Evolutionary conservation across 1,140 invertebrate genomes (phyloP).

Genomic region (Tetraneura akinire): DNA sequence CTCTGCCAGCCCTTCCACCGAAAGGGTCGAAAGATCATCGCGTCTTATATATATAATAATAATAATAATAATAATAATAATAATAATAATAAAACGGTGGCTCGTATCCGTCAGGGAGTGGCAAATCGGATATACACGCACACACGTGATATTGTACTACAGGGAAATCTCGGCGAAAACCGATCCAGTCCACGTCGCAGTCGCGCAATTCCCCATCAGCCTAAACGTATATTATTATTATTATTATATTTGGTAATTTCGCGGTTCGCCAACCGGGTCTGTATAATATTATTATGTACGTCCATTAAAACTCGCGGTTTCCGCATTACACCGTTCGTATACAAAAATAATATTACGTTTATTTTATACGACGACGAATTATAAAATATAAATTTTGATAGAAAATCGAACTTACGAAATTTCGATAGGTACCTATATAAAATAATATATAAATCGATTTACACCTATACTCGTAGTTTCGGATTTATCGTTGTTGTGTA

Average conservation of each 20-base stretch:
- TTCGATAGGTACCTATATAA: too few species aligned
- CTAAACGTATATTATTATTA: background rate
- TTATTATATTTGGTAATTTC: background rate
- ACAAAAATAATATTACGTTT: too few species aligned
- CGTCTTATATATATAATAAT: too few species aligned
- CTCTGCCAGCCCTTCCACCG: background rate
- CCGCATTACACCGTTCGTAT: background rate
- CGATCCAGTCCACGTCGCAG: background rate
- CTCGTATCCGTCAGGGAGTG: background rate
- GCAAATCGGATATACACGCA: constrained; percentile 14
- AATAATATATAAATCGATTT: too few species aligned
- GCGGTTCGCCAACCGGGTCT: too few species aligned
- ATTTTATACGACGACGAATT: too few species aligned
- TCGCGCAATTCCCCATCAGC: constrained; percentile 18
- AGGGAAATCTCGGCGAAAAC: constrained; percentile 32
- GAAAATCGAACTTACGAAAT: too few species aligned
- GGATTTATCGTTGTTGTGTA: background rate
- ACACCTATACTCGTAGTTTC: too few species aligned
- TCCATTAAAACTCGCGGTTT: background rate
- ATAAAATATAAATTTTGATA: too few species aligned
- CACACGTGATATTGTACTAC: constrained; percentile 29
- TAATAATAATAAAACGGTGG: too few species aligned
- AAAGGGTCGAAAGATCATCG: background rate
- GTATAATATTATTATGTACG: too few species aligned
- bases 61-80: too few species aligned